Percentiles rank a stretch among this genome's conserved stretches.
Conservation (phyloP, 2,888 invertebrate genomes). For the Synanthedon myopaeformis region DNA sequence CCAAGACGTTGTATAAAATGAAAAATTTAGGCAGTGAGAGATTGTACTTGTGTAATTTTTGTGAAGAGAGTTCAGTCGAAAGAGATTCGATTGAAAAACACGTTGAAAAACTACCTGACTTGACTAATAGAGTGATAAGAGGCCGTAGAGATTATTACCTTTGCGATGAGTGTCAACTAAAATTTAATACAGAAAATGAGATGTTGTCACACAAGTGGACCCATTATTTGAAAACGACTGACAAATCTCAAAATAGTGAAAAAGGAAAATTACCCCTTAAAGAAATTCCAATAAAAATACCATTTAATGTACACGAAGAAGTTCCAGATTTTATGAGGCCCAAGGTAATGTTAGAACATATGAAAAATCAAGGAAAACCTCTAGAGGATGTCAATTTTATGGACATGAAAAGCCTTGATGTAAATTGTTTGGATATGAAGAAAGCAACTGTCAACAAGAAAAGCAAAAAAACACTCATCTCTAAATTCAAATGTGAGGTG, state of each 20-base stretch:
- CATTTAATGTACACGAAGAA: conserved; percentile 25
- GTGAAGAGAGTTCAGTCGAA: conserved; percentile 38
- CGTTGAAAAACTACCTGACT: conserved; percentile 31
- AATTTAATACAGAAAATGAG: conserved; percentile 39
- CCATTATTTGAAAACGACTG: conserved; percentile 37
- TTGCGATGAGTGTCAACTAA: conserved; percentile 45
- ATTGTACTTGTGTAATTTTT: conserved; percentile 46
- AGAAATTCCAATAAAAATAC: conserved; percentile 6
- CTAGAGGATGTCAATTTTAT: conserved; percentile 6
- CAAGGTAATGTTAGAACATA: conserved; percentile 25
- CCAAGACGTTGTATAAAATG: conserved; percentile 27
- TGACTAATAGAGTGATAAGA: conserved; percentile 35
- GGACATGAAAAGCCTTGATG: conserved; percentile 12
- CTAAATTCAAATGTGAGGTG: conserved; percentile 43
- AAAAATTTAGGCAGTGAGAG: conserved; percentile 28
- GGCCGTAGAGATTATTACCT: conserved; percentile 47
- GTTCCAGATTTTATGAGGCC: conserved; percentile 37
- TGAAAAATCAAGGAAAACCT: conserved; percentile 14
- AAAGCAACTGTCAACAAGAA: conserved; percentile 29
- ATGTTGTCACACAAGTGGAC: conserved; percentile 57
- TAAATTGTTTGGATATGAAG: conserved; percentile 13
- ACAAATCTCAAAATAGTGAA: conserved; percentile 17
- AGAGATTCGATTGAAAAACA: conserved; percentile 33
- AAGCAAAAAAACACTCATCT: conserved; percentile 40
- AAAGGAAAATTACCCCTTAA: background rate